phyloP scores from a whole-genome alignment of 2,888 invertebrate species.

The Rhogogaster chlorosoma region DNA sequence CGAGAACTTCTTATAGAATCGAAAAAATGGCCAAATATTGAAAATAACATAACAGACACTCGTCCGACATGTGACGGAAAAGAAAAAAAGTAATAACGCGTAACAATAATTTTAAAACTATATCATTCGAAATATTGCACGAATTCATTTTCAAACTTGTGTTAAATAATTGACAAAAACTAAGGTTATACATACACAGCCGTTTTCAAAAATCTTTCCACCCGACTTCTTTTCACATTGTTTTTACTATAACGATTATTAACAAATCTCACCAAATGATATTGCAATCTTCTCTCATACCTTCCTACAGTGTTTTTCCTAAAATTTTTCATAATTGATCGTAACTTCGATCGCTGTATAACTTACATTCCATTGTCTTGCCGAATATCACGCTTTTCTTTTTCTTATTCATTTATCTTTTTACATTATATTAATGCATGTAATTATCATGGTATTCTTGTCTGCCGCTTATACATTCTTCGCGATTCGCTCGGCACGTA shows the following conservation, averaged over 20 bases:
- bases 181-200: no score
- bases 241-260: slow-evolving; percentile 59
- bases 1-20: background rate
- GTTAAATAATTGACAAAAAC: no score
- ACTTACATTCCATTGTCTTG: background rate
- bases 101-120: no score
- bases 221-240: slow-evolving; percentile 64
- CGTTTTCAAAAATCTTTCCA: no score
- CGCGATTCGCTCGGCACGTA: slow-evolving; percentile 9
- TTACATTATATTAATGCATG: background rate
- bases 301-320: background rate
- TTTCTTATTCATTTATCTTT: background rate
- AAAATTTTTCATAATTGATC: background rate
- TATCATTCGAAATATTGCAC: no score
- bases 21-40: background rate
- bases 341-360: background rate
- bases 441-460: background rate
- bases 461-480: background rate
- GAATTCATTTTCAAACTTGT: no score
- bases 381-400: background rate
- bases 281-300: slow-evolving; percentile 3
- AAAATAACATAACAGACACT: background rate
- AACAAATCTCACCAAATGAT: background rate
- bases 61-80: no score
- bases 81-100: no score